Evolutionary conservation across 2,888 invertebrate genomes (phyloP).

Genomic region (Nudaria mundana): DNA sequence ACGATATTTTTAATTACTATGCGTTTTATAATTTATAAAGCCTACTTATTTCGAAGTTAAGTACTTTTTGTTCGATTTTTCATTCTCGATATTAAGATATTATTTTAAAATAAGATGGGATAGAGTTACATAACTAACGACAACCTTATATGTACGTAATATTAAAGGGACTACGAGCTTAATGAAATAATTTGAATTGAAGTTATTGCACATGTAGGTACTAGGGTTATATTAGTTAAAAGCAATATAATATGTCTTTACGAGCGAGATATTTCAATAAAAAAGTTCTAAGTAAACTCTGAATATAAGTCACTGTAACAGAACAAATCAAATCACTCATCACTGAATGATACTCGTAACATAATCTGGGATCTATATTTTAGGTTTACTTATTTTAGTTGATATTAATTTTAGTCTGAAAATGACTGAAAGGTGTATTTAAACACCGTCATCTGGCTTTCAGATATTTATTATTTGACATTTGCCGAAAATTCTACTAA

Average conservation of each 20-base stretch:
- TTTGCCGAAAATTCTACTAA: no score
- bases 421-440: slow-evolving; percentile 6
- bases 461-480: no score
- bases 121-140: slow-evolving; percentile 68
- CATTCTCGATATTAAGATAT: slow-evolving; percentile 54
- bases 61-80: slow-evolving; percentile 78
- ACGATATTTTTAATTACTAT: slow-evolving; percentile 70
- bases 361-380: no score
- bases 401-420: slow-evolving; percentile 4
- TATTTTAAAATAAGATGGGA: slow-evolving; percentile 65
- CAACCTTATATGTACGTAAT: slow-evolving; percentile 66
- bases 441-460: no score
- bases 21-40: slow-evolving; percentile 79
- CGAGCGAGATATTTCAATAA: slow-evolving; percentile 18
- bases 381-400: slow-evolving; percentile 6
- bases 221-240: slow-evolving; percentile 39
- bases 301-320: slow-evolving; percentile 19
- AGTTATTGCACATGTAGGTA: slow-evolving; percentile 54
- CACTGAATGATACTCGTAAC: no score
- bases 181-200: slow-evolving; percentile 42
- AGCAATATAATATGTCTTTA: slow-evolving; percentile 24
- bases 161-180: slow-evolving; percentile 53
- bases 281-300: slow-evolving; percentile 11
- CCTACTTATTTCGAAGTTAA: slow-evolving; percentile 78
- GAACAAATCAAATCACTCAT: not conserved